A percentile compares a stretch with the other conserved stretches of the same genome.
These are phyloP conservation scores for Diorhabda elongata DNA, from an alignment of 1,140 invertebrate genomes.

Conservation along the genomic window DNA sequence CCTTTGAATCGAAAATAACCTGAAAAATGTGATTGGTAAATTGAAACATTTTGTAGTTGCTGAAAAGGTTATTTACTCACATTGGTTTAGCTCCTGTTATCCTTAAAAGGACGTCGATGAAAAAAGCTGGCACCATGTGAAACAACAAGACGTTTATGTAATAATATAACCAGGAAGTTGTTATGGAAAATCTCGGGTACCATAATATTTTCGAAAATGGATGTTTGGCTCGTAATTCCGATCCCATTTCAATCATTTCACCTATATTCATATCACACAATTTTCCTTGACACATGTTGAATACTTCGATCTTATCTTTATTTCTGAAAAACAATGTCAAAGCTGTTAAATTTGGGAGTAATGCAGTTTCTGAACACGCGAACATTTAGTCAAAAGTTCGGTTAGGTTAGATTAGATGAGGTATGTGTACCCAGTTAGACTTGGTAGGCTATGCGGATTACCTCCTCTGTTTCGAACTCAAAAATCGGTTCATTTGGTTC, in stretches of 20 bases:
- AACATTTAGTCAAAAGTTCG: no score
- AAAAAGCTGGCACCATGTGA: constrained; percentile 64
- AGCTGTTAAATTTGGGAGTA: no score
- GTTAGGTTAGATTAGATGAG: no score
- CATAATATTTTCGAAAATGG: constrained; percentile 67
- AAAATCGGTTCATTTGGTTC: no score
- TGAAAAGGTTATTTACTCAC: constrained; percentile 46
- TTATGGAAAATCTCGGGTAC: constrained; percentile 55
- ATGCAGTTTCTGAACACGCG: no score
- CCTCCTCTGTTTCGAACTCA: no score
- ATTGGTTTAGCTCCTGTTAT: constrained; percentile 64
- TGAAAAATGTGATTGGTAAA: constrained; percentile 41
- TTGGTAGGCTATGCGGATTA: no score
- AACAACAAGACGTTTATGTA: constrained; percentile 57
- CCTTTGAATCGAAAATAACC: constrained; percentile 75
- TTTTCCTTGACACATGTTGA: no score
- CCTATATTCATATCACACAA: constrained; percentile 25
- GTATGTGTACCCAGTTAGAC: no score
- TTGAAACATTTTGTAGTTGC: no score
- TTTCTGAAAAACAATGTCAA: no score
- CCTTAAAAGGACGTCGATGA: constrained; percentile 59
- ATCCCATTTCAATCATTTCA: constrained; percentile 54
- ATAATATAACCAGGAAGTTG: constrained; percentile 49
- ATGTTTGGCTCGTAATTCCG: constrained; percentile 48
- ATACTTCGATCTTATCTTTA: no score